A percentile compares a stretch with the other conserved stretches of the same genome.
These are phyloP conservation scores for Cynocephalus volans DNA, from an alignment of 2,113 vertebrate species.

Conservation along the genomic window DNA sequence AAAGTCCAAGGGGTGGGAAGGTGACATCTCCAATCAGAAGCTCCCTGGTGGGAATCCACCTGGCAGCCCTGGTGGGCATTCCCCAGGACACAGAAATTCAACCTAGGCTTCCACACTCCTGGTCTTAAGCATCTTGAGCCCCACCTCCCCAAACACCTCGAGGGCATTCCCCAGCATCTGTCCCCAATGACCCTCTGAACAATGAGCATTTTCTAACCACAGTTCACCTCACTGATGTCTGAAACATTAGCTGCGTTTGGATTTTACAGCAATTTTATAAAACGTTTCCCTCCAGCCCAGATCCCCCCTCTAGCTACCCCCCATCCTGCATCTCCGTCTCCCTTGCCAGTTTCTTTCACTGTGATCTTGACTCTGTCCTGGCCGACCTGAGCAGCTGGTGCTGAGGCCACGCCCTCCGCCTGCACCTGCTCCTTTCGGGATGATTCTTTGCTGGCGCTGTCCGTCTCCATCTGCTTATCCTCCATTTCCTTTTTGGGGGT, in stretches of 20 bases:
- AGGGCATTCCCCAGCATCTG: background rate
- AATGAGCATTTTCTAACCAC: background rate
- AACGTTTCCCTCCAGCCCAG: background rate
- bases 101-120: accelerated
- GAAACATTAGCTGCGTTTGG: background rate
- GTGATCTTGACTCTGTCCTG: too few species aligned
- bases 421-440: background rate
- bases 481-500: background rate
- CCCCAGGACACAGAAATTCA: background rate
- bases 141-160: background rate
- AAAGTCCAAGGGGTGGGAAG: background rate
- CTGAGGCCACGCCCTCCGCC: background rate
- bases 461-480: background rate
- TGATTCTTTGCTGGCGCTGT: too few species aligned
- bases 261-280: background rate
- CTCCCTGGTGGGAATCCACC: background rate
- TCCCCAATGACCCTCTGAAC: too few species aligned
- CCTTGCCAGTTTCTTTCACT: too few species aligned
- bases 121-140: background rate
- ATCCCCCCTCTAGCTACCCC: background rate
- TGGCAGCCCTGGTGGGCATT: background rate
- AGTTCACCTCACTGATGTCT: background rate
- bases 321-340: too few species aligned
- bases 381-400: background rate
- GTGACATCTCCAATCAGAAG: too few species aligned